Evolutionary conservation across 1,140 invertebrate species (phyloP), one percentile per base, ranked within the genome.

Genomic region (Telenomus remus): DNA sequence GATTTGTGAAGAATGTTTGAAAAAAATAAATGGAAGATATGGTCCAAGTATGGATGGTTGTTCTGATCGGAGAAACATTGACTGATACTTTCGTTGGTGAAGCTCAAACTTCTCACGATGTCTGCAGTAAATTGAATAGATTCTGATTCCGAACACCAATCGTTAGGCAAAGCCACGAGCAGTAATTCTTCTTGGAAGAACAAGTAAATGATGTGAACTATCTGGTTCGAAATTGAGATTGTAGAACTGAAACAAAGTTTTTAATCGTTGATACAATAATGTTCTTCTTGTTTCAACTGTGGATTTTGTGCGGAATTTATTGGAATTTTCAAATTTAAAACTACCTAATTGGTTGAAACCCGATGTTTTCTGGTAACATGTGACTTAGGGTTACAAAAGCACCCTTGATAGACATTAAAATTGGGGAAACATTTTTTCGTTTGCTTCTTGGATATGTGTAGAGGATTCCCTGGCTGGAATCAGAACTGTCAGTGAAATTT

Each of bases 371-470:
- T 13, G 91, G 89, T 19, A 92, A 83, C 78, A 93, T 89, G 81
- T 93, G 92, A 83, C 91, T 91, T 10, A 93, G 83, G 4, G 92
- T 93, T 16, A 93, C 88, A 84, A 92, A 93, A 39, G 92, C 90
- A 35, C 92, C 92, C 81, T 91, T 89, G 7, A 89, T 89, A 19
- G 87, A 87, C 56, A 89, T 91, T n/a, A 93, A 81, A 69, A 85
- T 56, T 27, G 84, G 82, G 11, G 80, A 68, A 6, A 87, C 83
- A 65, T 90, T 91, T 80, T 91, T 91, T 78, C 86, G 89, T 44
- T 90, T 89, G 0, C 91, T 91, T 72, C 89, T 87, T 3, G 92
- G 92, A 85, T 90, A 93, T 50, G 90, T 91, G 80, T 93, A 94
- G 4, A 92, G 63, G 3, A 93, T 88, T 51, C 90, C 91, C 80